Conservation (phyloP, 2,113 vertebrate genomes). For the Chlorodrepanis virens region DNA sequence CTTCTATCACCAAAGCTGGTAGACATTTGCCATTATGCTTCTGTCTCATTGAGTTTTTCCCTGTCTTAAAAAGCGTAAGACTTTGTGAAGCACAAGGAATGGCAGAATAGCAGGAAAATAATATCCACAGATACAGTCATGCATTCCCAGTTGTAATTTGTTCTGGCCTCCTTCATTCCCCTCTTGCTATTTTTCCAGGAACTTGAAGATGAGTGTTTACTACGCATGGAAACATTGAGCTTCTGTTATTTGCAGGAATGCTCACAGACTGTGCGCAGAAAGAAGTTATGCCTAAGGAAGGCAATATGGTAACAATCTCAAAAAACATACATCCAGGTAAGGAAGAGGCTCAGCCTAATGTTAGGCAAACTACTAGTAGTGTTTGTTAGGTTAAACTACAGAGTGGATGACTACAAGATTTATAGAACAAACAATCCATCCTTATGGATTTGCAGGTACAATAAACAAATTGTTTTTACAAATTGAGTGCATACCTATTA, state of each 20-base stretch:
- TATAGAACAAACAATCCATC: neutral
- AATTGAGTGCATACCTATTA: neutral
- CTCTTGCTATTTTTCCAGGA: constrained; percentile 36
- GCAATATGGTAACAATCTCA: neutral
- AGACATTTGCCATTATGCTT: neutral
- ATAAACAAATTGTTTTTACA: neutral
- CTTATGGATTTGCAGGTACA: neutral
- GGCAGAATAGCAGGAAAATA: constrained; percentile 4
- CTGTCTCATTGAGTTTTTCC: neutral
- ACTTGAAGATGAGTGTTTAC: constrained; percentile 6
- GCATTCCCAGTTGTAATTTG: constrained; percentile 19
- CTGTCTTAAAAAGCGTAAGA: neutral
- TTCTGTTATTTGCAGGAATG: neutral
- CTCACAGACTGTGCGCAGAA: neutral
- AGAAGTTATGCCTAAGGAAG: neutral
- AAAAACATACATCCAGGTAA: neutral
- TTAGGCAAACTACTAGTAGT: neutral
- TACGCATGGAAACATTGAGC: neutral
- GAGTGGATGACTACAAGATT: neutral
- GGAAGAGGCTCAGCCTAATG: neutral
- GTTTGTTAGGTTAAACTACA: neutral
- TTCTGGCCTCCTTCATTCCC: constrained; percentile 12
- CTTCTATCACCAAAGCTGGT: neutral
- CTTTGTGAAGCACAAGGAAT: neutral
- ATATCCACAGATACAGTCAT: constrained; percentile 1